Evolutionary conservation across 2,797 vertebrate species (phyloP), one percentile per base, ranked within the genome.

Genomic region (Coracias cyanogaster): DNA sequence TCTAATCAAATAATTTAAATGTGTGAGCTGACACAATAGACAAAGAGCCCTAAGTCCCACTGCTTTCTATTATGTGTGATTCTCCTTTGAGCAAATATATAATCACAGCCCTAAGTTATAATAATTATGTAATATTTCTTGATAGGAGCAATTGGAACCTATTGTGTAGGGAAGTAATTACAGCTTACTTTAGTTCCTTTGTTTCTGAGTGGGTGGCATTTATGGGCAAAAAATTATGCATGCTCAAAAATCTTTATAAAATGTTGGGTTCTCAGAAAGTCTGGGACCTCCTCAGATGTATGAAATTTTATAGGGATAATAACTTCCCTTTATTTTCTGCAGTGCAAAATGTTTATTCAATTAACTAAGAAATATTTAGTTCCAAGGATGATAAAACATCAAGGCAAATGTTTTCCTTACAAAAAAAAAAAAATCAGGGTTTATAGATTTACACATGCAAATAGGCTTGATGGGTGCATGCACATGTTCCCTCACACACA

Each of bases 51-150:
- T 33, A 94, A 95, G 73, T 86, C 43, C 67, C 74, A 25, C 43
- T 82, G 79, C 89, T 86, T 86, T 91, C 87, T 91, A 86, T 96
- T 95, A 82, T 90, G 64, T 70, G 80, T 67, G 90, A 94, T 88
- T 95, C 91, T 91, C 78, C 86, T 87, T 95, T 82, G 81, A 96
- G 88, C 91, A 97, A 97, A 97, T 97, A 94, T 67, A 86, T 96
- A 97, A 97, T 97, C 94, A 97, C 87, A 94, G 58, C 37, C 41
- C 54, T 85, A 61, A 95, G 92, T 96, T 97, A 94, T 89, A 95
- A 96, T 97, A 97, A 97, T 97, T 97, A 96, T 95, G 93, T 81
- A 97, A 97, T 97, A 97, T 96, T 97, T 97, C 86, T 95, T 95
- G 95, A 96, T 95, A 94, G 93, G 51, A 95, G 87, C 92, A 96